A percentile compares a stretch with the other conserved stretches of the same genome.
These are phyloP conservation scores for Chloromyia formosa DNA, from an alignment of 2,888 invertebrate species.

Conservation along the genomic window DNA sequence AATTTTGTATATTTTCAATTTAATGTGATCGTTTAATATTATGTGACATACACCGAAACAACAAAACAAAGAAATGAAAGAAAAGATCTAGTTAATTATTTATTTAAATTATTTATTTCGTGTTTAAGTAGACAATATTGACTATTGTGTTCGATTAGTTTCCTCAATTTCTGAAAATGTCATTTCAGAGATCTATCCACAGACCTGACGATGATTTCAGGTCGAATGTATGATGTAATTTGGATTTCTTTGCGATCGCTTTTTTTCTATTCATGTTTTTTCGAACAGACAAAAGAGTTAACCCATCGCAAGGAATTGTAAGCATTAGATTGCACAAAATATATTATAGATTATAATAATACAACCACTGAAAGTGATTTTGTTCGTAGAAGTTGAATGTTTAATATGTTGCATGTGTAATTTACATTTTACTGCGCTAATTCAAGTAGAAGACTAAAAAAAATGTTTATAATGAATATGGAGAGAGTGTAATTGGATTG, in stretches of 20 bases:
- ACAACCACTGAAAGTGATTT: background rate
- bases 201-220: no score
- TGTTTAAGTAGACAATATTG: constrained; percentile 35
- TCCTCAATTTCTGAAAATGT: background rate
- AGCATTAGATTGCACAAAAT: constrained; percentile 25
- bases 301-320: constrained; percentile 23
- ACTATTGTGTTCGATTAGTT: background rate
- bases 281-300: background rate
- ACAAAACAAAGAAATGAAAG: background rate
- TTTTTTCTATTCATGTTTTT: background rate
- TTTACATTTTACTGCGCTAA: background rate
- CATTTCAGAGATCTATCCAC: background rate
- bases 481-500: constrained; percentile 9
- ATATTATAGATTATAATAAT: background rate
- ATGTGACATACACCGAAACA: background rate
- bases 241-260: constrained; percentile 16
- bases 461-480: background rate
- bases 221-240: background rate
- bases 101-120: constrained; percentile 43
- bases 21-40: constrained; percentile 31
- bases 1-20: constrained; percentile 31
- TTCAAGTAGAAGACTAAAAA: background rate
- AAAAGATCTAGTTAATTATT: constrained; percentile 37
- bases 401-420: background rate
- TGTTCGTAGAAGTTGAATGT: background rate